Evolutionary conservation across 2,888 invertebrate genomes (phyloP).

Genomic region (Plemyria rubiginata): DNA sequence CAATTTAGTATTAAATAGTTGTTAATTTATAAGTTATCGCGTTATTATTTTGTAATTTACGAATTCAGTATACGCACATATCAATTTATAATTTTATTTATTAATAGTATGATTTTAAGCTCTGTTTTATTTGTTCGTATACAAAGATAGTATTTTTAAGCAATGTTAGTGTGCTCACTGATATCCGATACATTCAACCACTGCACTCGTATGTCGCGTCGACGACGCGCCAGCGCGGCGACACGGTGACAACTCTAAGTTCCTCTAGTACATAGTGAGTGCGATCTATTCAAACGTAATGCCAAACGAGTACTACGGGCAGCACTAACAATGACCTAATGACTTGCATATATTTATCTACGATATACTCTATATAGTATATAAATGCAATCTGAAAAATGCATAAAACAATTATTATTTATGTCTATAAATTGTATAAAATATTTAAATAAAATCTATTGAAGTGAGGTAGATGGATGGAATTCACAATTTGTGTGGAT

Average conservation of each 20-base stretch:
- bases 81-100: constrained; percentile 65
- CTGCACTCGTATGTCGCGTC: constrained; percentile 35
- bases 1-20: constrained; percentile 29
- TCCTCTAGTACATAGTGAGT: constrained; percentile 70
- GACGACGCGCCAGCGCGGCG: neutral
- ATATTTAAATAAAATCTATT: constrained; percentile 85
- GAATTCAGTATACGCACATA: constrained; percentile 62
- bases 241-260: constrained; percentile 64
- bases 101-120: constrained; percentile 75
- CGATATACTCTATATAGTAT: constrained; percentile 82
- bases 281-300: constrained; percentile 61
- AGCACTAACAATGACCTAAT: constrained; percentile 77
- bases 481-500: constrained; percentile 86
- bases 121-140: constrained; percentile 83
- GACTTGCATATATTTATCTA: constrained; percentile 82
- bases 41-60: constrained; percentile 45
- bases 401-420: constrained; percentile 83
- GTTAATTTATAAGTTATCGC: constrained; percentile 40
- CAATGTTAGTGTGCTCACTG: constrained; percentile 69
- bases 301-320: constrained; percentile 68
- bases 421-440: constrained; percentile 85
- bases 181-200: constrained; percentile 46
- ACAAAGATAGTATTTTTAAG: constrained; percentile 72
- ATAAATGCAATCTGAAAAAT: constrained; percentile 85
- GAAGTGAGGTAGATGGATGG: constrained; percentile 91